These are phyloP conservation scores for Tauraco hartlaubi DNA, from an alignment of 2,797 vertebrate genomes.

Conservation along the genomic window DNA sequence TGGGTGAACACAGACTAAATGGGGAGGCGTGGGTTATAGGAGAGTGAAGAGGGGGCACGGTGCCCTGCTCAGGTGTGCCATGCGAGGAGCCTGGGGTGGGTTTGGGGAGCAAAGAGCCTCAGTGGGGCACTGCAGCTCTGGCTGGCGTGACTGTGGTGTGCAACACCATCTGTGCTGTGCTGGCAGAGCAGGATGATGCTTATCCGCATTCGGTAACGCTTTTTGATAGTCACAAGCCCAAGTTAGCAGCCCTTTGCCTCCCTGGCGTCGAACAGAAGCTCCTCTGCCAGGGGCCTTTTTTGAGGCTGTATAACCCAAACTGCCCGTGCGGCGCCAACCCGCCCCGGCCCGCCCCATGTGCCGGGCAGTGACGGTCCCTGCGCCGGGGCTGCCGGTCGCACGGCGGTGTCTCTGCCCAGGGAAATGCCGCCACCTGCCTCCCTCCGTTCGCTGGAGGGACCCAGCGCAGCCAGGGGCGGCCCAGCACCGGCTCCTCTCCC, in stretches of 20 bases:
- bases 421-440: background rate
- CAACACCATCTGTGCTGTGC: background rate
- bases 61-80: fast-evolving
- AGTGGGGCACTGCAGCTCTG: fast-evolving
- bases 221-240: background rate
- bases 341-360: fast-evolving
- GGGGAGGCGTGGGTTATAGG: background rate
- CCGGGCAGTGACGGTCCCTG: background rate
- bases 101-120: background rate
- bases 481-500: background rate
- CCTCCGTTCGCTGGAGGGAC: background rate
- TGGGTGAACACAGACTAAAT: background rate
- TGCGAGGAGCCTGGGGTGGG: background rate
- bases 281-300: background rate
- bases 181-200: background rate
- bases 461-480: background rate
- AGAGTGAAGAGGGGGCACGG: background rate
- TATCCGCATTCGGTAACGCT: fast-evolving
- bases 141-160: background rate
- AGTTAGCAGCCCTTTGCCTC: background rate
- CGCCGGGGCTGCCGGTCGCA: background rate
- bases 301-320: background rate
- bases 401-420: background rate
- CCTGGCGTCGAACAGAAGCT: background rate
- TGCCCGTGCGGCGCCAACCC: background rate